A percentile compares a stretch with the other conserved stretches of the same genome.
Conservation (phyloP, 2,113 vertebrate genomes). For the Takifugu bimaculatus region DNA sequence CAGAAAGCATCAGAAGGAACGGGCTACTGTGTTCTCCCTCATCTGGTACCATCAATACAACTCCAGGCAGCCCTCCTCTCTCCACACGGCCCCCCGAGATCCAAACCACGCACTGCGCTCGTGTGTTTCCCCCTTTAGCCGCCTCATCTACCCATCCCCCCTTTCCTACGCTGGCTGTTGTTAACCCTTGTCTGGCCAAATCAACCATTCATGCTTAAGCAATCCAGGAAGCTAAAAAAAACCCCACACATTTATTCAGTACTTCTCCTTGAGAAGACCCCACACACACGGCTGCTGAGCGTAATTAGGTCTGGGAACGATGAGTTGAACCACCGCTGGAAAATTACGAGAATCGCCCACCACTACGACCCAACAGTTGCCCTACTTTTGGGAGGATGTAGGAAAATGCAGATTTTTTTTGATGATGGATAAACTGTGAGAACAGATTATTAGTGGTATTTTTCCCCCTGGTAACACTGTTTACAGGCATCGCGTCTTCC, state of each 20-base stretch:
- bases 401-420: too few relatives aligned
- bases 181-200: conserved; percentile 60
- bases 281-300: conserved; percentile 22
- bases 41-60: conserved; percentile 22
- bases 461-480: neutral
- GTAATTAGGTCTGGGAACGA: conserved; percentile 21
- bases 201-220: conserved; percentile 44
- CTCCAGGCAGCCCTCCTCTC: conserved; percentile 26
- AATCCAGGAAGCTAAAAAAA: conserved; percentile 14
- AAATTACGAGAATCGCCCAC: too few relatives aligned
- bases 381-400: neutral
- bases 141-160: conserved; percentile 62
- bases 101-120: conserved; percentile 31
- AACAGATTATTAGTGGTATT: too few relatives aligned
- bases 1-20: conserved; percentile 32
- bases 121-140: conserved; percentile 37
- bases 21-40: conserved; percentile 17
- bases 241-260: conserved; percentile 4
- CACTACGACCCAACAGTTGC: neutral
- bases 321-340: neutral
- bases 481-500: neutral
- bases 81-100: conserved; percentile 32
- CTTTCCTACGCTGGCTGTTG: conserved; percentile 36
- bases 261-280: conserved; percentile 5
- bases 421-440: too few relatives aligned